phyloP scores from a whole-genome alignment of 2,888 invertebrate species.

The Drosophila mettleri region DNA sequence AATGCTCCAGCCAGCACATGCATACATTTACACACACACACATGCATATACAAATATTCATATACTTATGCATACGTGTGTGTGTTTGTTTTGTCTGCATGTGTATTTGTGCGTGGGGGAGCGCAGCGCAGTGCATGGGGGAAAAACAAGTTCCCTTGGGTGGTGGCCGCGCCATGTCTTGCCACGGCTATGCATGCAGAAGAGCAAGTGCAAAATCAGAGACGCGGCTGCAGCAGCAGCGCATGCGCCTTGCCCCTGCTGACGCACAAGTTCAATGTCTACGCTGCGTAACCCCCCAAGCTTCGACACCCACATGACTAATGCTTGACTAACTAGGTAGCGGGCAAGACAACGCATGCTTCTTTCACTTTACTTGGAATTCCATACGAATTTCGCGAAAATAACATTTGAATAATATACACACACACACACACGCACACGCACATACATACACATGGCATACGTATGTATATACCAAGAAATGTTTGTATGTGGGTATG shows the following conservation, averaged over 20 bases:
- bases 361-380: slow-evolving; percentile 67
- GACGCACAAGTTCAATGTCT: slow-evolving; percentile 65
- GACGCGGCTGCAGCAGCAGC: slow-evolving; percentile 32
- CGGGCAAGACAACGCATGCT: slow-evolving; percentile 36
- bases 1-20: slow-evolving; percentile 50
- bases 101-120: slow-evolving; percentile 39
- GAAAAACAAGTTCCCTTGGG: slow-evolving; percentile 73
- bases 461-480: too few species aligned
- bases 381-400: slow-evolving; percentile 67
- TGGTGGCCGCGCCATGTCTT: slow-evolving; percentile 54
- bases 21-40: slow-evolving; percentile 12
- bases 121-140: slow-evolving; percentile 52
- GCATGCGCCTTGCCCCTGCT: slow-evolving; percentile 56
- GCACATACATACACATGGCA: slow-evolving; percentile 8
- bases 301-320: slow-evolving; percentile 44
- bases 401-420: slow-evolving; percentile 65
- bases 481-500: slow-evolving; percentile 15
- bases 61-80: background rate
- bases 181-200: slow-evolving; percentile 35
- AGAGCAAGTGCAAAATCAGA: slow-evolving; percentile 41
- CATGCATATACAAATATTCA: background rate
- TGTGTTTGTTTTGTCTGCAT: slow-evolving; percentile 3
- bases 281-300: slow-evolving; percentile 11
- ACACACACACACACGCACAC: slow-evolving; percentile 7
- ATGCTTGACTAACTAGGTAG: slow-evolving; percentile 43